phyloP scores from a whole-genome alignment of 2,797 vertebrate species.

The Schizopygopsis malacanthus region DNA sequence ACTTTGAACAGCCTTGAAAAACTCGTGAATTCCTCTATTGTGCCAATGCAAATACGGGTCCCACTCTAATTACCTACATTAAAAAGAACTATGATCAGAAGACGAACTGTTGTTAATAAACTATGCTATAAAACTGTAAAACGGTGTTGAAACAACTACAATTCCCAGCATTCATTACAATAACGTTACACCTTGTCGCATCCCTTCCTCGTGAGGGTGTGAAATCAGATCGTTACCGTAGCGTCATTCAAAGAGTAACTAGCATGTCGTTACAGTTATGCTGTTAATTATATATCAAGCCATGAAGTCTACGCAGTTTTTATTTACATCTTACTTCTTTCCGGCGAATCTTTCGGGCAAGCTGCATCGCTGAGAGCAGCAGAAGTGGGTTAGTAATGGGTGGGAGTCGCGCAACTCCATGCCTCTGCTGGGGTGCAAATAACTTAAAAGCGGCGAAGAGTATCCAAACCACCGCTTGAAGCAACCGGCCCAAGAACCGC shows the following conservation, averaged over 20 bases:
- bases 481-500: constrained; percentile 59
- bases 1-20: constrained; percentile 32
- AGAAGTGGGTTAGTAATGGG: constrained; percentile 71
- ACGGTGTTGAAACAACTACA: constrained; percentile 38
- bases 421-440: constrained; percentile 54
- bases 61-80: background rate
- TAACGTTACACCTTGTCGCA: constrained; percentile 40
- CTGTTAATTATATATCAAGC: background rate
- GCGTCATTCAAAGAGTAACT: background rate
- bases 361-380: constrained; percentile 69
- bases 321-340: constrained; percentile 72
- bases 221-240: too few species aligned
- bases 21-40: background rate
- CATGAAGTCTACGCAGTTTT: background rate
- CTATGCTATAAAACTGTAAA: background rate
- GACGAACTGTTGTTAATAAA: background rate
- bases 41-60: background rate
- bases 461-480: constrained; percentile 48
- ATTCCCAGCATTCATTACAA: constrained; percentile 51
- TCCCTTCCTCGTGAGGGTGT: constrained; percentile 17
- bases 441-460: constrained; percentile 61
- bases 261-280: background rate
- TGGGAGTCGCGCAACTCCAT: constrained; percentile 62
- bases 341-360: constrained; percentile 77
- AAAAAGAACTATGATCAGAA: background rate